Base-by-base conservation (phyloP, 2,888 invertebrate species). In the Rhimphoctona megacephalus region DNA sequence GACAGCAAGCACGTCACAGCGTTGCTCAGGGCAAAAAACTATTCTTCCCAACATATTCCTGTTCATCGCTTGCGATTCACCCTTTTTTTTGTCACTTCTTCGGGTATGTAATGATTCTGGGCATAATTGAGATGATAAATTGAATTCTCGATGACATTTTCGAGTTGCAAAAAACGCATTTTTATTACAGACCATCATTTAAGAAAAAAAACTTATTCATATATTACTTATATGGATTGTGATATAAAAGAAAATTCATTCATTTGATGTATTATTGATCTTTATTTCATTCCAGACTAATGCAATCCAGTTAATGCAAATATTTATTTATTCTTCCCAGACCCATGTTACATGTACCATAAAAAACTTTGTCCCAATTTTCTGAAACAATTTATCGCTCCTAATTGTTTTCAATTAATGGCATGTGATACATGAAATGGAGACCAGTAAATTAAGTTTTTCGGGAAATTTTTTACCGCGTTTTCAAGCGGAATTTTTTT, bases 1-100 rank as follows among this genome's bases (percentile, higher is more conserved):
- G 89, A 88, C 88, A 85, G 83, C 82, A 61, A 70, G 22, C 83
- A 70, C 81, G 86, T 39, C 9, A 82, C 84, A 74, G 43, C 81
- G 66, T 84, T 84, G 54, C 86, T 85, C 83, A 81, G 66, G 86
- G 81, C 87, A 86, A 87, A 87, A 82, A 87, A 86, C 79, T 52
- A 76, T 83, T 84, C 78, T 84, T 69, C 22, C 19, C 39, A 36
- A 69, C 52, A 11, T 52, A 79, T 81, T 74, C 69, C 14, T 11
- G 14, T 17, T 54, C 73, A 49, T 57, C 52, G 73, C 72, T 17
- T 66, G 43, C 57, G 74, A 66, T 81, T 85, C 52, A 70, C 43
- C 69, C 39, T 70, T 82, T 66, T 54, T 74, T 25, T 22, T 9
- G 64, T 39, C 39, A 9, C 39, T 39, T 0, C 1, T 9, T 3